Base-by-base conservation (phyloP, 2,797 vertebrate species). In the Xenopus petersii region DNA sequence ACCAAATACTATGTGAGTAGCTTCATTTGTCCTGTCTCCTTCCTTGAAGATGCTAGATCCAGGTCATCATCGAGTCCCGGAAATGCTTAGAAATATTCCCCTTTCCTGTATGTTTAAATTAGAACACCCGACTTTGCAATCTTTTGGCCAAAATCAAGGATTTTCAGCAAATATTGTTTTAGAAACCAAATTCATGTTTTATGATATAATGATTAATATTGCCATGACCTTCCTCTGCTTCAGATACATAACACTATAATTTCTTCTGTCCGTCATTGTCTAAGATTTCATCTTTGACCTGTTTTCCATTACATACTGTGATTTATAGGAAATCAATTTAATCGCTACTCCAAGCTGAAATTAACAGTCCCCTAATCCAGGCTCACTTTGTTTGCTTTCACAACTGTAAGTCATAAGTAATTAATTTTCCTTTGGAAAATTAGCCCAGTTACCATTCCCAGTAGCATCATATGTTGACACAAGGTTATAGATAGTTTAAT, bases 381-480 rank as follows among this genome's bases (percentile, higher is more conserved):
- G 87, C 86, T 92, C 92, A 88, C 89, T 83, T 91, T 92, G 91
- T 93, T 95, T 93, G 90, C 91, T 92, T 93, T 93, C 91, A 89
- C 89, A 90, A 92, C 88, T 92, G 91, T 89, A 86, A 91, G 90
- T 93, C 90, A 93, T 91, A 92, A 92, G 87, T 92, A 92, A 93
- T 94, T 92, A 89, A 93, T 93, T 94, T 91, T 92, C 90, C 89
- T 81, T 42, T 77, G 86, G 88, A 91, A 92, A 92, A 92, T 93
- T 91, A 92, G 93, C 93, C 92, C 88, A 84, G 88, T 93, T 92
- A 90, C 83, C 90, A 89, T 92, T 92, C 91, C 91, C 91, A 89
- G 91, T 92, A 93, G 92, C 91, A 93, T 94, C 92, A 90, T 92
- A 89, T 93, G 90, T 94, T 94, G 91, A 94, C 90, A 93, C 84